These are phyloP conservation scores for Macrotus californicus DNA, from an alignment of 2,113 vertebrate species.

Conservation along the genomic window DNA sequence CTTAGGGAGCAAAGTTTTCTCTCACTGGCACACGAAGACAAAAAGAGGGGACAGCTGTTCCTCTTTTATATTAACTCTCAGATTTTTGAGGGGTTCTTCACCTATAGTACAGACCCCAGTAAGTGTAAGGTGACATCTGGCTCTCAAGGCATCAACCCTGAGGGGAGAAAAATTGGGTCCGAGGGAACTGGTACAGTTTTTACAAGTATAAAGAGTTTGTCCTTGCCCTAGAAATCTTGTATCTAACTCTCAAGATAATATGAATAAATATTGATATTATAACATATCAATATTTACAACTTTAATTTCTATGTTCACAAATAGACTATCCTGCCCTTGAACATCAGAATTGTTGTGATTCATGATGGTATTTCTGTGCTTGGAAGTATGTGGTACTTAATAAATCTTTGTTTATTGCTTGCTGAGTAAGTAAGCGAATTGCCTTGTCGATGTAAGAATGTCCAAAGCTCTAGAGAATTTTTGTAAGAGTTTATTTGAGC, in stretches of 20 bases:
- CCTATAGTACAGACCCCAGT: not conserved
- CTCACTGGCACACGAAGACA: not conserved
- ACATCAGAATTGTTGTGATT: not conserved
- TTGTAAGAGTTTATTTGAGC: not conserved
- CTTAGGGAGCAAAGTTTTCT: not conserved
- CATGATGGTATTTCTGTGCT: not conserved
- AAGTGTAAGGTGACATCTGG: not conserved
- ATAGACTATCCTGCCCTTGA: not conserved
- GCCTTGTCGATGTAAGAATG: not conserved
- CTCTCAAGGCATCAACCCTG: not conserved
- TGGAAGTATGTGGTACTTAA: not conserved
- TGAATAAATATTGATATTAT: not conserved
- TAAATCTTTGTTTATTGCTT: not conserved
- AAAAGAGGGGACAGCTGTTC: accelerated
- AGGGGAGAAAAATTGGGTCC: not conserved
- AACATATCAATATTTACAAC: not conserved
- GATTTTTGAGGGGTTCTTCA: not conserved
- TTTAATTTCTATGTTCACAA: not conserved
- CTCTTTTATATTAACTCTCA: not conserved
- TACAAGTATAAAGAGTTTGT: not conserved
- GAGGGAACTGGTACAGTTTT: not conserved
- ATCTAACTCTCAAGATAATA: not conserved
- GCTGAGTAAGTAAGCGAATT: not conserved
- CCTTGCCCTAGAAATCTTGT: not conserved
- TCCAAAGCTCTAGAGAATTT: not conserved